Conservation (phyloP, 2,888 invertebrate genomes). For the Loripinus fragilis region DNA sequence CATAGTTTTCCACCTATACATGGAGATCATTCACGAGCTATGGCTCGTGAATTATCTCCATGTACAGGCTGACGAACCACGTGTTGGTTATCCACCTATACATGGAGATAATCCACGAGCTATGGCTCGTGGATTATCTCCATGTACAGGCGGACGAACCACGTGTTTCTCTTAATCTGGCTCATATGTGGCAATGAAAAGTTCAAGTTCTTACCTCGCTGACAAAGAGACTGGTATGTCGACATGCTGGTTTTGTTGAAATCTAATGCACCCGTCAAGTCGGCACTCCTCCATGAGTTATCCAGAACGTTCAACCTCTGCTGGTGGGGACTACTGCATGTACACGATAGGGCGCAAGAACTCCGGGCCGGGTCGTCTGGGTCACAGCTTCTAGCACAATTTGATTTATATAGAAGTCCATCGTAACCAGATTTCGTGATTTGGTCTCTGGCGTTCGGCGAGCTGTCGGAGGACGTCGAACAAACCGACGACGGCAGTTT, state of each 20-base stretch:
- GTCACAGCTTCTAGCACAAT: conserved; percentile 60
- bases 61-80: too few species aligned
- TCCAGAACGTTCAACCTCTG: conserved; percentile 71
- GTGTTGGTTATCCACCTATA: too few species aligned
- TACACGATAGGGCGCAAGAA: conserved; percentile 76
- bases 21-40: too few species aligned
- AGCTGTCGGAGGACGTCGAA: conserved; percentile 65
- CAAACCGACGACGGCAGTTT: conserved; percentile 72
- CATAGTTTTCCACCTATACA: too few species aligned
- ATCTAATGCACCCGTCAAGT: conserved; percentile 70
- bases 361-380: conserved; percentile 71
- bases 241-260: conserved; percentile 74
- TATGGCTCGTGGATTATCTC: too few species aligned
- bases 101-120: too few species aligned
- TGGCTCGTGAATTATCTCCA: too few species aligned
- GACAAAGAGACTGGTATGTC: conserved; percentile 73
- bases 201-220: conserved; percentile 67
- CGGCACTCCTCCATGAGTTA: conserved; percentile 73
- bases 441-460: conserved; percentile 60
- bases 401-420: conserved; percentile 71
- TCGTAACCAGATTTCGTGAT: conserved; percentile 73
- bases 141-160: too few species aligned
- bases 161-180: too few species aligned
- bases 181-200: too few species aligned
- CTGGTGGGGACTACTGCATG: conserved; percentile 72